A percentile compares a stretch with the other conserved stretches of the same genome.
Conservation (phyloP, 2,797 vertebrate species). For the Amazona finschi region DNA sequence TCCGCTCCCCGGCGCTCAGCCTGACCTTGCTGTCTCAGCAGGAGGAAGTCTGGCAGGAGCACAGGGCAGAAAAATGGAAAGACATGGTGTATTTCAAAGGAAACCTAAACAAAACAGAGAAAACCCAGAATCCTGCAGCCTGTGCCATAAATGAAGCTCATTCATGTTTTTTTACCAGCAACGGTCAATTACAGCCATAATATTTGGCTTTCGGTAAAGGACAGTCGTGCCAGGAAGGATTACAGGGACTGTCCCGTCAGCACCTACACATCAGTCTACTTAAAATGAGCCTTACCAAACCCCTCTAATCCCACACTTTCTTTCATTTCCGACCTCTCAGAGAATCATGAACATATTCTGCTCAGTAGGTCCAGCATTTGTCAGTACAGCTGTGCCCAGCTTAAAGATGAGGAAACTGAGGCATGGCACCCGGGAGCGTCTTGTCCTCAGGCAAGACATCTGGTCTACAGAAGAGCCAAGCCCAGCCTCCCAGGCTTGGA, state of each 20-base stretch:
- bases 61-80: conserved; percentile 34
- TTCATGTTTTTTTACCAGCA: conserved; percentile 46
- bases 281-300: background rate
- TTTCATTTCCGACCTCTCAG: conserved; percentile 1
- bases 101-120: conserved; percentile 61
- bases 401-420: conserved; percentile 10
- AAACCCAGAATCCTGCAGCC: conserved; percentile 55
- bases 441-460: background rate
- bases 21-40: conserved; percentile 65
- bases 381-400: background rate
- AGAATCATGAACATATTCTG: background rate
- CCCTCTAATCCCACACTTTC: background rate
- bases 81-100: conserved; percentile 45
- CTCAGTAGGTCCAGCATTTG: background rate
- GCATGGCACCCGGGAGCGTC: background rate
- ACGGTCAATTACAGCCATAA: conserved; percentile 18
- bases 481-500: background rate
- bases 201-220: conserved; percentile 39
- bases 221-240: conserved; percentile 6
- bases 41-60: conserved; percentile 30
- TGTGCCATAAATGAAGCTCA: conserved; percentile 57
- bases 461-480: background rate
- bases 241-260: background rate
- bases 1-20: background rate
- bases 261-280: background rate